Evolutionary conservation across 2,113 vertebrate genomes (phyloP), one percentile per base, ranked within the genome.

Genomic region (Hypomesus transpacificus): DNA sequence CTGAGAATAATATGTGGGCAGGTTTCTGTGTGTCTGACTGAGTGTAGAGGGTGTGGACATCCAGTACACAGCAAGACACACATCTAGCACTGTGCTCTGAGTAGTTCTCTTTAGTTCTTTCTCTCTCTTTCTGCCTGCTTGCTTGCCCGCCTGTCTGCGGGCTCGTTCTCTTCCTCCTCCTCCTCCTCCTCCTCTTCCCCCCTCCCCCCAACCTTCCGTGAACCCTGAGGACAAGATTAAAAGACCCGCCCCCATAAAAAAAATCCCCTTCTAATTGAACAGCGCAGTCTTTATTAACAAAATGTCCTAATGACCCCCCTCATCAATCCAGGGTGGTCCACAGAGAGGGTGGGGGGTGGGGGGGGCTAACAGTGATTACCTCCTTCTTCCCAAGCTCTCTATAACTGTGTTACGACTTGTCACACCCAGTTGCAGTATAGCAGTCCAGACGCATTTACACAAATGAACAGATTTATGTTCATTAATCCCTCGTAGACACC

Each of bases 221-320:
- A 34, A 83, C 67, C 70, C 61, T 65, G 51, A 73, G 60, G 70
- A 85, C 71, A 65, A 22, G 67, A 66, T 73, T 70, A 73, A 68
- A 50, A 65, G 71, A 66, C 69, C 76, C n/a, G 31, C 64, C 69
- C 73, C 75, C 68, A 73, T 56, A 85, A 76, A 81, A 81, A 58
- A 58, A 66, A 66, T 53, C 17, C 21, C 66, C 50, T 14, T 14
- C 20, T 77, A 84, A 82, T 67, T 78, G 77, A 85, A 77, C 71
- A 73, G 71, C 65, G 79, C 64, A 34, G 59, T 73, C 62, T 46
- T 80, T 83, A 83, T 81, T 79, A 80, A 81, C 75, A 73, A 68
- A 73, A 81, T 71, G 70, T 57, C 24, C 24, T n/a, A n/a, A n/a
- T n/a, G n/a, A n/a, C 66, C 34, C 58, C 20, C 22, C 57, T 79